A percentile compares a stretch with the other conserved stretches of the same genome.
These are phyloP conservation scores for Urosaurus nigricauda DNA, from an alignment of 2,797 vertebrate genomes.

Conservation along the genomic window DNA sequence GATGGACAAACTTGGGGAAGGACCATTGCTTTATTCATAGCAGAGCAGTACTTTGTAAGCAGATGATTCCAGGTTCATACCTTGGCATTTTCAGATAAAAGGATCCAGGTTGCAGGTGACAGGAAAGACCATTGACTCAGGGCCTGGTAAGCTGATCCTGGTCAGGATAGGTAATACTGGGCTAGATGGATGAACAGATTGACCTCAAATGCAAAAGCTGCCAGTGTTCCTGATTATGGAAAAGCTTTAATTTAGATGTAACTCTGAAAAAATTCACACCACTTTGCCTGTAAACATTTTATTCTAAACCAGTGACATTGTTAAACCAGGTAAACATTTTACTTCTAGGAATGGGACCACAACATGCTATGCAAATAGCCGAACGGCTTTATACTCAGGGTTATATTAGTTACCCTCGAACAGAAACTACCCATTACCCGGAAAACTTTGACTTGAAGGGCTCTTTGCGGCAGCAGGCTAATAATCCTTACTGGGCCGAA, in stretches of 20 bases:
- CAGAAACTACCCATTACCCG: slow-evolving; percentile 96
- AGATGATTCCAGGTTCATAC: neutral
- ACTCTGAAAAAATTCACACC: neutral
- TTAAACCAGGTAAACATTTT: neutral
- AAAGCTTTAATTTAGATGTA: neutral
- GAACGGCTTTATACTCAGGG: slow-evolving; percentile 97
- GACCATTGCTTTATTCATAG: neutral
- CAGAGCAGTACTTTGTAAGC: neutral
- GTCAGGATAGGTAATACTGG: neutral
- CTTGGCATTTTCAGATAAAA: neutral
- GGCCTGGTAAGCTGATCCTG: neutral
- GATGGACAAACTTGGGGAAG: neutral
- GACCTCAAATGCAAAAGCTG: neutral
- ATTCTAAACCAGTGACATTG: neutral
- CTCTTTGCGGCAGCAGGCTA: slow-evolving; percentile 90
- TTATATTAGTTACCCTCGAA: slow-evolving; percentile 99
- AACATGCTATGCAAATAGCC: slow-evolving; percentile 96
- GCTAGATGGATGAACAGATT: neutral
- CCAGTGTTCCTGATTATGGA: neutral
- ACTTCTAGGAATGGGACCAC: slow-evolving; percentile 91
- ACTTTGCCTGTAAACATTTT: neutral
- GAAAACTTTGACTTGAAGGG: slow-evolving; percentile 97
- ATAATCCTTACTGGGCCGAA: slow-evolving; percentile 90
- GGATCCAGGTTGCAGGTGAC: neutral
- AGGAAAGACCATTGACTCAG: neutral